Percentiles rank a stretch among this genome's conserved stretches.
Conservation (phyloP, 2,797 vertebrate genomes). For the Poecile montanus region DNA sequence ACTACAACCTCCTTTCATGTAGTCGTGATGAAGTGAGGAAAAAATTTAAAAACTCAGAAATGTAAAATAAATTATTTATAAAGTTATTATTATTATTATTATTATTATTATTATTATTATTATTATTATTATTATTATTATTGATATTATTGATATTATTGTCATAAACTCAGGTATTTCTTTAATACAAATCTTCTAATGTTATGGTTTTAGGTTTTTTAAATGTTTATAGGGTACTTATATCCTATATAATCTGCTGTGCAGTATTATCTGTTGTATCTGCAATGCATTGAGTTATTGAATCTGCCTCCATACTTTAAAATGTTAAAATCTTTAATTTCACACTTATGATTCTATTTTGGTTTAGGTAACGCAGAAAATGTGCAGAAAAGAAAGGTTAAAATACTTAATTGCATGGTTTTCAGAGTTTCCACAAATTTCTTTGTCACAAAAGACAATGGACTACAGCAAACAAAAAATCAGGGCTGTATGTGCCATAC, state of each 20-base stretch:
- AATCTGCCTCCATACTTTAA: background rate
- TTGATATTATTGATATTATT: background rate
- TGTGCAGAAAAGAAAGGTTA: too few relatives aligned
- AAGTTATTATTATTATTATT: background rate
- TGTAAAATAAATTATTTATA: constrained; percentile 18
- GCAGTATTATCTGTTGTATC: background rate
- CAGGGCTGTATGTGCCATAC: background rate
- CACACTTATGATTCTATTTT: background rate
- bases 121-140: background rate
- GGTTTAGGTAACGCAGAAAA: background rate
- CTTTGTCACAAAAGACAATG: background rate
- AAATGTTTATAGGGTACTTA: background rate
- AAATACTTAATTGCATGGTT: background rate
- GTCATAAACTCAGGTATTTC: background rate
- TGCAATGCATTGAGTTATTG: background rate
- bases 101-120: background rate
- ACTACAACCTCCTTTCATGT: background rate
- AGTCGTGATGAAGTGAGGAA: background rate
- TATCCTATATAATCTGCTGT: background rate
- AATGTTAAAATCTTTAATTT: background rate
- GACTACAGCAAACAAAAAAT: background rate
- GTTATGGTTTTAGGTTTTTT: background rate
- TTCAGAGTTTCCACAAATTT: background rate
- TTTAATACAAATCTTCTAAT: background rate
- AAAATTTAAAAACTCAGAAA: constrained; percentile 33